phyloP scores from a whole-genome alignment of 2,888 invertebrate species.

The Aethes cnicana region DNA sequence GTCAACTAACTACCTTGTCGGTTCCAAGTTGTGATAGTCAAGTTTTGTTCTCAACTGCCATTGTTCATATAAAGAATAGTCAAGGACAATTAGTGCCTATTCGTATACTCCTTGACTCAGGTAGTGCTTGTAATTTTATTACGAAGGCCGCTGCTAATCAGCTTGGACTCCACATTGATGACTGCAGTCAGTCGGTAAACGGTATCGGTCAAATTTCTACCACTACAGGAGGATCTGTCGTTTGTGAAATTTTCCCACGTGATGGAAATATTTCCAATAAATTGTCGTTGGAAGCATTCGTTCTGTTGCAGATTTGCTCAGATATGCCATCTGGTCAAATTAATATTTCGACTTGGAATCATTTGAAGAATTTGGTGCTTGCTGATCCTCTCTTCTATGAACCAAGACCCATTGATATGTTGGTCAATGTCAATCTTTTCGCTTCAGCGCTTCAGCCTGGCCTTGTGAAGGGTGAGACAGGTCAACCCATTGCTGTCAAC shows the following conservation, averaged over 20 bases:
- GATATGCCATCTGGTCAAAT: neutral
- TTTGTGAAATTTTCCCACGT: neutral
- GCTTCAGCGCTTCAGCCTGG: neutral
- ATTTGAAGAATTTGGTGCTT: neutral
- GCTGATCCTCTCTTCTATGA: neutral
- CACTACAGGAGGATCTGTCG: neutral
- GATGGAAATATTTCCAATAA: neutral
- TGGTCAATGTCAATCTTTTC: neutral
- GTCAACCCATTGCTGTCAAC: neutral
- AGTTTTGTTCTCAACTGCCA: neutral
- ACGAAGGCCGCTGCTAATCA: neutral
- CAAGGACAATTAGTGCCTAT: neutral
- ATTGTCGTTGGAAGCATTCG: conserved; percentile 1
- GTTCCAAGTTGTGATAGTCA: neutral
- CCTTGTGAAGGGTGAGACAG: neutral
- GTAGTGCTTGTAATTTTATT: neutral
- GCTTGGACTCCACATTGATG: neutral
- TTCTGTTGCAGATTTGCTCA: neutral
- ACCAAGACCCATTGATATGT: neutral
- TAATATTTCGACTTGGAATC: neutral
- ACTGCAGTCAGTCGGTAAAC: neutral
- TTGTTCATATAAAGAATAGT: neutral
- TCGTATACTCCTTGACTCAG: neutral
- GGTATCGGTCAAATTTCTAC: neutral
- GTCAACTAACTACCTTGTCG: neutral